These are phyloP conservation scores for Platichthys stellatus DNA, from an alignment of 2,113 vertebrate species.

Conservation along the genomic window DNA sequence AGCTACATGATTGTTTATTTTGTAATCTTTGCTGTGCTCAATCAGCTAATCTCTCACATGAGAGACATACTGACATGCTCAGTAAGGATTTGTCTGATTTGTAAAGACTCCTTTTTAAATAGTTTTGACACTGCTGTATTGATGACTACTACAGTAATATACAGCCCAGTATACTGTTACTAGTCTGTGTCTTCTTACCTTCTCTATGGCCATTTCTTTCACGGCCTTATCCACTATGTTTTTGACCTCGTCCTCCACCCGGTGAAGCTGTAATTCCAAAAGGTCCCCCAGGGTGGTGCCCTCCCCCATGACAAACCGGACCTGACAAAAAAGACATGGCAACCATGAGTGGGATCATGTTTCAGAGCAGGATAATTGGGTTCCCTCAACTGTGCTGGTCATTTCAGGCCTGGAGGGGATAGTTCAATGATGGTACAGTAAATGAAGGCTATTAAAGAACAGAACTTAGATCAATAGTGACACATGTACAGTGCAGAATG, in stretches of 20 bases:
- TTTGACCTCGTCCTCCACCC: slow-evolving; percentile 85
- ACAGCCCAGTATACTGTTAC: neutral
- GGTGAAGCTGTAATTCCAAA: slow-evolving; percentile 81
- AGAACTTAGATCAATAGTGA: neutral
- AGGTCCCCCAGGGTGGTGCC: slow-evolving; percentile 78
- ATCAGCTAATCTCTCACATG: too few species aligned
- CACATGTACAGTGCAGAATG: neutral
- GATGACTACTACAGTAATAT: too few species aligned
- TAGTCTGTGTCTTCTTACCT: slow-evolving; percentile 53
- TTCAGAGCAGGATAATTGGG: slow-evolving; percentile 47
- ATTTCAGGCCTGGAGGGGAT: slow-evolving; percentile 17
- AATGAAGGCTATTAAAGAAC: neutral
- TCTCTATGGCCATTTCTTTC: slow-evolving; percentile 85
- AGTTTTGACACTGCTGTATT: too few species aligned
- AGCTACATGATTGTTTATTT: too few species aligned
- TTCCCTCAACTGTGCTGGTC: slow-evolving; percentile 37
- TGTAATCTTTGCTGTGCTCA: too few species aligned
- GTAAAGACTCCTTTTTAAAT: too few species aligned
- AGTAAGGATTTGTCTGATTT: too few species aligned
- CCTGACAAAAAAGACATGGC: slow-evolving; percentile 54
- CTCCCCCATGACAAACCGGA: slow-evolving; percentile 81
- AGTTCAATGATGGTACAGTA: neutral
- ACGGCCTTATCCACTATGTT: slow-evolving; percentile 84
- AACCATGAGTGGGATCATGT: slow-evolving; percentile 24
- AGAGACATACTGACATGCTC: too few species aligned